Percentiles rank a stretch among this genome's conserved stretches.
These are phyloP conservation scores for Montipora foliosa DNA, from an alignment of 64 coral and sea anemone genomes.

Conservation along the genomic window DNA sequence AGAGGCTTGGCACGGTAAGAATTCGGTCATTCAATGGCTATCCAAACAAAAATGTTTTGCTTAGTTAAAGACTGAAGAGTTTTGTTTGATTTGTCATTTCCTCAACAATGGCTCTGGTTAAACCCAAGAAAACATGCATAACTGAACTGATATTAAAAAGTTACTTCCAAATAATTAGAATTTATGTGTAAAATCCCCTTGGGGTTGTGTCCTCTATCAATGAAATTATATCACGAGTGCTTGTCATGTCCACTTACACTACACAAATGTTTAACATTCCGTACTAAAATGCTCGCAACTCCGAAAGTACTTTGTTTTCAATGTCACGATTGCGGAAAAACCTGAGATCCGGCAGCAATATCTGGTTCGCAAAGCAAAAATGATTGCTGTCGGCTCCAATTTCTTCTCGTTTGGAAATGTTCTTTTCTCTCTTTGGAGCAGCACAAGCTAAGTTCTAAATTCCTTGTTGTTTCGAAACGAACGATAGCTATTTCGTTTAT, in stretches of 20 bases:
- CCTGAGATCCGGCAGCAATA: too few species aligned
- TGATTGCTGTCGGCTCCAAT: not conserved
- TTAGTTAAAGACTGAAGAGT: not conserved
- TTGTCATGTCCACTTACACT: not conserved
- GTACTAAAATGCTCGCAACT: not conserved
- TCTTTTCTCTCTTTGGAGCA: not conserved
- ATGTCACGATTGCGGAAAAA: too few species aligned
- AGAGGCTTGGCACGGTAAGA: not conserved
- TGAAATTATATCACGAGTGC: not conserved
- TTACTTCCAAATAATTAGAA: not conserved
- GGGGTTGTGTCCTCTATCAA: not conserved
- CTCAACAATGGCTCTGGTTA: not conserved
- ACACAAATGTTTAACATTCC: not conserved
- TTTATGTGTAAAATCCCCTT: not conserved
- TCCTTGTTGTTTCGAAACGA: conserved; percentile 36
- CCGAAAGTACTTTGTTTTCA: too few species aligned
- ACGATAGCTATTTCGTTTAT: not conserved
- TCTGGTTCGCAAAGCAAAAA: not conserved
- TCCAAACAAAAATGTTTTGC: conserved; percentile 23
- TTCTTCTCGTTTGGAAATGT: too few species aligned
- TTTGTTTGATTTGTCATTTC: not conserved
- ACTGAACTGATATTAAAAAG: not conserved
- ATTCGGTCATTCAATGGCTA: not conserved
- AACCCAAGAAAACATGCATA: not conserved
- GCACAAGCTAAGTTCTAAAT: not conserved